Conservation (phyloP, 2,113 vertebrate species). For the Talpa occidentalis region DNA sequence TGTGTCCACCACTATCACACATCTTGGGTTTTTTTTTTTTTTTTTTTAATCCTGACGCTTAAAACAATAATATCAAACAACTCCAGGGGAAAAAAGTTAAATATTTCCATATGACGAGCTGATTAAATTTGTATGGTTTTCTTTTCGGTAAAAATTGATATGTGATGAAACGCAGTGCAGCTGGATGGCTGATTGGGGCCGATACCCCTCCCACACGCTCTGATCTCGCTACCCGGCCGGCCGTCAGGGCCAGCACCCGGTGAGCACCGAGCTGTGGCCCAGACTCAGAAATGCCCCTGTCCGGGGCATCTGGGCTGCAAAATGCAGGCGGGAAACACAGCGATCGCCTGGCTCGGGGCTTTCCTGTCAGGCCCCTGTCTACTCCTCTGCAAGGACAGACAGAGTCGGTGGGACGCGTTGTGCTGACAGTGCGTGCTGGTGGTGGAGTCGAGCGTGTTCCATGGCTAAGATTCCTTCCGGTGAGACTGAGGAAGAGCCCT, state of each 20-base stretch:
- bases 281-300: slow-evolving; percentile 52
- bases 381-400: neutral
- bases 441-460: too few relatives aligned
- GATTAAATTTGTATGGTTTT: slow-evolving; percentile 90
- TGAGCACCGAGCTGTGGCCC: slow-evolving; percentile 25
- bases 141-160: slow-evolving; percentile 89
- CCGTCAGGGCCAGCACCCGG: slow-evolving; percentile 50
- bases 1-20: slow-evolving; percentile 86
- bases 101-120: slow-evolving; percentile 89
- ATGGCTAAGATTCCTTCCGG: neutral
- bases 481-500: neutral
- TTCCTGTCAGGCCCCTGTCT: neutral
- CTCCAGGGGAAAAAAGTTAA: slow-evolving; percentile 85
- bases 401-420: neutral
- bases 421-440: neutral
- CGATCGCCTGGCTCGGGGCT: neutral
- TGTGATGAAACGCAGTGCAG: slow-evolving; percentile 86
- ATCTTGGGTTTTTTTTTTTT: slow-evolving; percentile 74
- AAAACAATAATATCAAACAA: slow-evolving; percentile 91
- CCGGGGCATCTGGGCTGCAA: slow-evolving; percentile 38
- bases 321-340: neutral
- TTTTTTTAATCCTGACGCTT: slow-evolving; percentile 81
- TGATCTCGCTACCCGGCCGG: slow-evolving; percentile 74
- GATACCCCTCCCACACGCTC: slow-evolving; percentile 75
- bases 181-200: slow-evolving; percentile 83